phyloP scores from a whole-genome alignment of 2,113 vertebrate species.

The Misgurnus mizolepis region DNA sequence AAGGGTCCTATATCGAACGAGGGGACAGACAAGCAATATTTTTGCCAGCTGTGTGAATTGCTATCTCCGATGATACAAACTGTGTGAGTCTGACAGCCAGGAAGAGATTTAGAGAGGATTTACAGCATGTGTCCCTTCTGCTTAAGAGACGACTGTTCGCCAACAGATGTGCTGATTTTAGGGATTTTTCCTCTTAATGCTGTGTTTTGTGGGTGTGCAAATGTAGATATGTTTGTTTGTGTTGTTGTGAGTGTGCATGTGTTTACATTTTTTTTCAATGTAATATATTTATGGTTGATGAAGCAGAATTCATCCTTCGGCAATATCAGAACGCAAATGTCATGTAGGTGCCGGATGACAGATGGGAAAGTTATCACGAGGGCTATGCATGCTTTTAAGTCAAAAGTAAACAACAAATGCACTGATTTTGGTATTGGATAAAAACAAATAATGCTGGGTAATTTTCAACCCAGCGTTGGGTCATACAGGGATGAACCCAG shows the following conservation, averaged over 20 bases:
- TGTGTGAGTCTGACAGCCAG: conserved; percentile 29
- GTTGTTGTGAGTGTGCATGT: not conserved
- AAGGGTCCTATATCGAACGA: not conserved
- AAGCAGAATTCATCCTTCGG: not conserved
- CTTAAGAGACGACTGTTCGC: conserved; percentile 9
- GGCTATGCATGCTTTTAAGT: not conserved
- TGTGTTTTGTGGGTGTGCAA: not conserved
- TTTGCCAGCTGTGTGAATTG: conserved; percentile 36
- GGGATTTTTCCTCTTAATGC: not conserved
- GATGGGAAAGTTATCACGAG: not conserved
- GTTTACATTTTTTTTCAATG: not conserved
- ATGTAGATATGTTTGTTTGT: conserved; percentile 15
- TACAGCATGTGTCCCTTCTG: conserved; percentile 14
- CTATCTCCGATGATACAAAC: conserved; percentile 22
- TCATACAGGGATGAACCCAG: too few relatives aligned
- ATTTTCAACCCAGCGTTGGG: too few relatives aligned
- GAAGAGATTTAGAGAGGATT: conserved; percentile 40
- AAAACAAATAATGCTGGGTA: too few relatives aligned
- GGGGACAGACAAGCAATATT: conserved; percentile 28
- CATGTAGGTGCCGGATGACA: not conserved
- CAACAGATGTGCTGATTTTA: conserved; percentile 31
- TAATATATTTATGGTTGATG: conserved; percentile 8
- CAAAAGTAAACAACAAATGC: not conserved
- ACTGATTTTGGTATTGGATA: too few relatives aligned
- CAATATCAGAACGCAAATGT: not conserved